Evolutionary conservation across 2,113 vertebrate genomes (phyloP).

Genomic region (Rhinichthys klamathensis): DNA sequence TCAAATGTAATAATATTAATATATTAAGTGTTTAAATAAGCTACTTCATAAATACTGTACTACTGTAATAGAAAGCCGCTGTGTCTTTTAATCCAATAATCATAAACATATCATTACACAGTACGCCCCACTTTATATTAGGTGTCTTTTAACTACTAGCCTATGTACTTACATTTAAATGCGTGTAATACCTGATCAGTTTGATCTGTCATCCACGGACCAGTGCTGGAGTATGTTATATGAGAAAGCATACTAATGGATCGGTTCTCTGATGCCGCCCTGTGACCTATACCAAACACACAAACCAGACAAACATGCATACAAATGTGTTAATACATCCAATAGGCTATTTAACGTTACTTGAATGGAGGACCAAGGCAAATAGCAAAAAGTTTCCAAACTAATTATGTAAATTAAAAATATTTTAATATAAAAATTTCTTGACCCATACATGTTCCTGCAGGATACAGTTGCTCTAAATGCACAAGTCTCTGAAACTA

Average conservation of each 20-base stretch:
- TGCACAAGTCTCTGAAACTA: neutral
- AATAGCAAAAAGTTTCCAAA: neutral
- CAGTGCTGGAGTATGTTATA: conserved; percentile 51
- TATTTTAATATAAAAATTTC: no score
- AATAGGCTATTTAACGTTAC: neutral
- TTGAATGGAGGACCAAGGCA: neutral
- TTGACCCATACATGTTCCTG: no score
- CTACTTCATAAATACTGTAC: neutral
- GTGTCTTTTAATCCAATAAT: neutral
- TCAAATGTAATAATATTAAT: neutral
- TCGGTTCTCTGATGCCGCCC: conserved; percentile 64
- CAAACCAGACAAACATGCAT: conserved; percentile 8
- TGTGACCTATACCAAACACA: conserved; percentile 56
- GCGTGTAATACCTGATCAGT: conserved; percentile 67
- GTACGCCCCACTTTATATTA: no score
- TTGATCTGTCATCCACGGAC: conserved; percentile 52
- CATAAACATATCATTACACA: neutral
- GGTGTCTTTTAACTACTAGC: no score
- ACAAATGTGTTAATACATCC: neutral
- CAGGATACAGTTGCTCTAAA: neutral
- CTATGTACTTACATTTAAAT: neutral
- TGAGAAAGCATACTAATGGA: conserved; percentile 52
- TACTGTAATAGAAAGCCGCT: neutral
- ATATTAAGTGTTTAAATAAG: neutral
- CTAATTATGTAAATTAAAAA: neutral